Conservation (phyloP, 2,888 invertebrate species). For the Phania funesta region DNA sequence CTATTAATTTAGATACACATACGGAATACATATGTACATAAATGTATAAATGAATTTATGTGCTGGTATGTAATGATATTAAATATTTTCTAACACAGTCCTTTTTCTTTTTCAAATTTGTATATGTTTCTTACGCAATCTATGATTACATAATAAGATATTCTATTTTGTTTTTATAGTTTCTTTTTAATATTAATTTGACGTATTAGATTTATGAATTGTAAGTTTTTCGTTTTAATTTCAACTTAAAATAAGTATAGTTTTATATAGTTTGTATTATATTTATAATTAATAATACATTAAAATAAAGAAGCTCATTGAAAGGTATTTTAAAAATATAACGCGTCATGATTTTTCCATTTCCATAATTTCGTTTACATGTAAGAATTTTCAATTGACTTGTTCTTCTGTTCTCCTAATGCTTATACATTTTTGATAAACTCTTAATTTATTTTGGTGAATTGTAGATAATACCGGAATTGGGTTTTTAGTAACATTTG, state of each 20-base stretch:
- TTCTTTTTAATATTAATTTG: not conserved
- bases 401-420: too few relatives aligned
- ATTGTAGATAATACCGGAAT: too few relatives aligned
- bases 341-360: too few relatives aligned
- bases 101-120: not conserved
- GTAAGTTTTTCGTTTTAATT: slow-evolving; percentile 9
- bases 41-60: not conserved
- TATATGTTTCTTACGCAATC: slow-evolving; percentile 17
- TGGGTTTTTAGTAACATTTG: too few relatives aligned
- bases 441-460: too few relatives aligned
- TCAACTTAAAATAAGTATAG: slow-evolving; percentile 48
- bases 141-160: too few relatives aligned
- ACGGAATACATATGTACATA: not conserved
- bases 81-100: slow-evolving; percentile 1
- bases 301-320: slow-evolving; percentile 72
- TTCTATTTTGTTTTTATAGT: not conserved
- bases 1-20: not conserved
- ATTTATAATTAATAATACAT: slow-evolving; percentile 42
- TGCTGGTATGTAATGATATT: slow-evolving; percentile 3
- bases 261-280: slow-evolving; percentile 57
- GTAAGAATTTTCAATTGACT: too few relatives aligned
- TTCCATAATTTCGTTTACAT: too few relatives aligned
- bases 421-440: too few relatives aligned
- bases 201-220: slow-evolving; percentile 10
- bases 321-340: slow-evolving; percentile 72